Percentiles rank a stretch among this genome's conserved stretches.
phyloP scores from a whole-genome alignment of 37 sponge, comb jelly and placozoan species.

The Oscarella lobularis region DNA sequence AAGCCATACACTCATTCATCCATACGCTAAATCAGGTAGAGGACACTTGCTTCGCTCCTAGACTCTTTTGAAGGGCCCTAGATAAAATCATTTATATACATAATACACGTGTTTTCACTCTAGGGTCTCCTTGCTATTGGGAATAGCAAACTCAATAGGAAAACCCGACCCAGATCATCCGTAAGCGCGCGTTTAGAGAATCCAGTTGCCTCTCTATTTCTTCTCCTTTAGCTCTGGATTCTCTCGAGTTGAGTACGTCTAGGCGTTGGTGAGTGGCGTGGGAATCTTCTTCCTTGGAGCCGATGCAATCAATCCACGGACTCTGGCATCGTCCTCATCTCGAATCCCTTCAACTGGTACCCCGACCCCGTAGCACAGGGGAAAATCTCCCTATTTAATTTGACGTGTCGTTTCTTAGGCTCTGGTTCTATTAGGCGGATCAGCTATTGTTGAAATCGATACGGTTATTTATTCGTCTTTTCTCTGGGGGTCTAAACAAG shows the following conservation, averaged over 20 bases:
- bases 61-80: no score
- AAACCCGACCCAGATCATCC: slow-evolving; percentile 90
- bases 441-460: slow-evolving; percentile 66
- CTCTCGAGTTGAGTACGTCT: slow-evolving; percentile 77
- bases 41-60: background rate
- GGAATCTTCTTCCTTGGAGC: slow-evolving; percentile 95
- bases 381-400: no score
- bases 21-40: slow-evolving; percentile 86
- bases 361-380: no score
- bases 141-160: slow-evolving; percentile 79
- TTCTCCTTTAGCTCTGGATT: slow-evolving; percentile 62
- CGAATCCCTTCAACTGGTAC: slow-evolving; percentile 57
- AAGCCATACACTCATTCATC: slow-evolving; percentile 88
- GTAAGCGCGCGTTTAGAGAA: slow-evolving; percentile 19
- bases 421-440: slow-evolving; percentile 62
- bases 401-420: no score
- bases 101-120: slow-evolving; percentile 1
- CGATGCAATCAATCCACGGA: slow-evolving; percentile 56
- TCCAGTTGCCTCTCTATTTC: background rate
- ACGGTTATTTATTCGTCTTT: slow-evolving; percentile 6
- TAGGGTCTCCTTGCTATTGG: slow-evolving; percentile 86
- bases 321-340: slow-evolving; percentile 66
- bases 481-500: background rate
- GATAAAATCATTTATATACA: no score
- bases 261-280: slow-evolving; percentile 93